Base-by-base conservation (phyloP, 64 coral and sea anemone species). In the Hydrozoanthus tunicans region DNA sequence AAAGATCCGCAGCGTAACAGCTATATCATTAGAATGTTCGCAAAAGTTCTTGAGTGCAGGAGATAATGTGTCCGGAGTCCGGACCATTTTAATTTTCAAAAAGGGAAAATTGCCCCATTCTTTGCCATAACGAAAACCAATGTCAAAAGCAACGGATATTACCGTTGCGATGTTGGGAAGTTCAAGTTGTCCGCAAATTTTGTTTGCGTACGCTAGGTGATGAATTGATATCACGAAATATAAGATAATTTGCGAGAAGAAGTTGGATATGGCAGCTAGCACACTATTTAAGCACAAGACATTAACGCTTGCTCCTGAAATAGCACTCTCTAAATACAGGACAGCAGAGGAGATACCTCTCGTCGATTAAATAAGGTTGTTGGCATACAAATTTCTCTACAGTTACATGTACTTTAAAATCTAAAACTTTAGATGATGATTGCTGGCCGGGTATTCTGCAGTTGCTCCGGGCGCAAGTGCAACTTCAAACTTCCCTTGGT, bases 111-210 rank as follows among this genome's bases (percentile, higher is more conserved):
- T 15, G 14, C 64, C 64, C 10, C 64, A 68, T 15, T 68, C 64
- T 68, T 68, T 15, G 64, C 64, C 64, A 14, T 9, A 13, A 7
- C n/a, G 10, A 68, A 68, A 68, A 68, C 64, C 64, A 68, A 68
- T 68, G 12, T 15, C 64, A 68, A 68, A 68, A 68, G 64, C 64
- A 68, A 68, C 65, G n/a, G 65, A 68, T 68, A 17, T 68, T 68
- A 68, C 65, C 65, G 65, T 68, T 68, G 65, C 65, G 13, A 68
- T 68, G 65, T 5, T 68, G 65, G n/a, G 65, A 68, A 68, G 65
- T 68, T 17, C 65, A 68, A 68, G 65, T 68, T 68, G 65, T 68
- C 1, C 65, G 65, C 65, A 68, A 13, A 68, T 68, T 6, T 68
- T 20, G 4, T 68, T 68, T 68, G 65, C 65, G 32, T 43, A 43